Evolutionary conservation across 1,140 invertebrate genomes (phyloP), one percentile per base, ranked within the genome.

Genomic region (Medauroidea extradentata): DNA sequence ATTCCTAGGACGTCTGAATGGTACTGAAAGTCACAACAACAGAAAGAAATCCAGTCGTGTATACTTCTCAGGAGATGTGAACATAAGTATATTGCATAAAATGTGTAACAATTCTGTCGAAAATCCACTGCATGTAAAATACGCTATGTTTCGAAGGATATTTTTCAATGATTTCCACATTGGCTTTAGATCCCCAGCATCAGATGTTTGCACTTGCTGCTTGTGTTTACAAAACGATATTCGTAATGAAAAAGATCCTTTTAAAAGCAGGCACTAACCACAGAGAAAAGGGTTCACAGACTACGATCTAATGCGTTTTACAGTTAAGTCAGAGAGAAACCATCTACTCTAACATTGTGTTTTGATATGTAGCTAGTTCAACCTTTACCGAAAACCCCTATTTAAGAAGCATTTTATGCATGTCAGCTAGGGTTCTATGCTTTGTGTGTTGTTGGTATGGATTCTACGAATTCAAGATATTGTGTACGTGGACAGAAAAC

Each of bases 321-420:
- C 13, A 25, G 44, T 19, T 46, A 7, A 13, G 44, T 9, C 44
- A 46, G n/a, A 66, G 53, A 24, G 44, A 48, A 29, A 43, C 29
- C 29, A 34, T 34, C 29, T 34, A 34, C 29, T 7, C 11, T 34
- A 56, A 59, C 41, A 25, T 25, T 65, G 53, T 67, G 61, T 59
- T 67, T 68, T 49, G 63, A 68, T 49, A 50, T 68, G 7, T 62
- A 69, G 56, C 65, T 66, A 42, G 60, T 62, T 4, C 65, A 67
- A 38, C 59, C 59, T 8, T 53, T 67, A 41, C 64, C 62, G 3
- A 50, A 53, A 46, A 63, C 61, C 11, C 58, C 61, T 18, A 65
- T 63, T 43, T 48, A 58, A 59, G 63, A 65, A 44, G 44, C 65
- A 25, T 65, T 65, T 62, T 66, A 67, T 50, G 5, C 57, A 13